Base-by-base conservation (phyloP, 2,888 invertebrate genomes). In the Kuschelorhynchus macadamiae region DNA sequence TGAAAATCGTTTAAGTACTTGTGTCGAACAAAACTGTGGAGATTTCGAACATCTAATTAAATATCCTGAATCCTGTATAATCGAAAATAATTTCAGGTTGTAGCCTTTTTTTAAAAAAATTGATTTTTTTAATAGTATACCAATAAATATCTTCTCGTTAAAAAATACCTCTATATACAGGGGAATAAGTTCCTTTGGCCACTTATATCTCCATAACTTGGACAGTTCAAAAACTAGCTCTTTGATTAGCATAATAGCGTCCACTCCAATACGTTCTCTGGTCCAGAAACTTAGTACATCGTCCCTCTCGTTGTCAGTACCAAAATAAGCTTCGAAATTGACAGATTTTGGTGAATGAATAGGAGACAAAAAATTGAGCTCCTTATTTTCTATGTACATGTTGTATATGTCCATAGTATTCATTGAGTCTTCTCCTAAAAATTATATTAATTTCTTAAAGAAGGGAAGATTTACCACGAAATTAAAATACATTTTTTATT, bases 271-370 rank as follows among this genome's bases (percentile, higher is more conserved):
- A 71, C 88, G 85, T 32, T 72, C 53, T 74, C 88, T 87, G 57
- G 83, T 85, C 75, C 92, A 87, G 74, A 92, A 91, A 50, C 83
- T 81, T 70, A 87, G 85, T 0, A 92, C 90, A 81, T 92, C 91
- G 49, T 82, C 83, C 70, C 84, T 85, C 85, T 93, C 93, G 53
- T 81, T 79, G 33, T 89, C 88, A 0, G 89, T 86, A 1, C 87
- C 89, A 84, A 92, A 93, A 82, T 92, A 92, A 60, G 85, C 79
- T 71, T 84, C 82, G 30, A 71, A 75, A 64, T 74, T 75, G 11
- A 75, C 75, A 5, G 77, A 76, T 69, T 76, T 74, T 0, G 78
- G 80, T 1, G 81, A 80, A 67, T 77, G 76, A 42, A 79, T 78
- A 1, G 79, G 79, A 17, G 80, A 80, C 8, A 81, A 59, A 69